These are phyloP conservation scores for Corbicula japonica DNA, from an alignment of 2,888 invertebrate genomes.

Conservation along the genomic window DNA sequence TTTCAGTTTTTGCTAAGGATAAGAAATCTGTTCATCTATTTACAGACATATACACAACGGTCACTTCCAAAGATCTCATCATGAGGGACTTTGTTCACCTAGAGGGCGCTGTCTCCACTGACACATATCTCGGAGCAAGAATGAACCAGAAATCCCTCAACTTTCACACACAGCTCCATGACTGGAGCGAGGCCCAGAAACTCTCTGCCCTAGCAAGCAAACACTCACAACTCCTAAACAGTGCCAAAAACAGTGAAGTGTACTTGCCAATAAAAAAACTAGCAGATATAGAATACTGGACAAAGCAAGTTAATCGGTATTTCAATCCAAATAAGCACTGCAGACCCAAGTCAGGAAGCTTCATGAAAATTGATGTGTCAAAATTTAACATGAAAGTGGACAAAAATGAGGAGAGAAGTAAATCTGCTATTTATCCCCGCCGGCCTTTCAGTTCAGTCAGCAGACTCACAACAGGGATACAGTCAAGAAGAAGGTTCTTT, in stretches of 20 bases:
- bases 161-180: constrained; percentile 78
- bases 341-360: constrained; percentile 55
- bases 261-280: constrained; percentile 73
- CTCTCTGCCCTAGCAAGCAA: constrained; percentile 60
- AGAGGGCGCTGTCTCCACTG: constrained; percentile 35
- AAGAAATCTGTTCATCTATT: background rate
- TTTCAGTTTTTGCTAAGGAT: no score
- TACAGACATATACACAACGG: background rate
- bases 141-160: constrained; percentile 76
- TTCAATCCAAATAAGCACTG: constrained; percentile 43
- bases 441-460: constrained; percentile 48
- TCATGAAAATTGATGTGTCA: constrained; percentile 62
- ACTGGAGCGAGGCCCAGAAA: constrained; percentile 76
- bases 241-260: constrained; percentile 49
- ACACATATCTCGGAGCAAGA: constrained; percentile 57
- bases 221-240: constrained; percentile 50
- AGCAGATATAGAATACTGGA: constrained; percentile 74
- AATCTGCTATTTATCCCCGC: constrained; percentile 52
- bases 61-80: background rate
- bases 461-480: constrained; percentile 32
- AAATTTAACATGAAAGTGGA: constrained; percentile 61
- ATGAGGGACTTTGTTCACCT: constrained; percentile 50
- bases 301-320: constrained; percentile 67
- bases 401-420: constrained; percentile 44
- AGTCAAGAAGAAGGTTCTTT: constrained; percentile 45